These are phyloP conservation scores for Cyphomyrus plagiostoma DNA, from an alignment of 2,113 vertebrate species.

Conservation along the genomic window DNA sequence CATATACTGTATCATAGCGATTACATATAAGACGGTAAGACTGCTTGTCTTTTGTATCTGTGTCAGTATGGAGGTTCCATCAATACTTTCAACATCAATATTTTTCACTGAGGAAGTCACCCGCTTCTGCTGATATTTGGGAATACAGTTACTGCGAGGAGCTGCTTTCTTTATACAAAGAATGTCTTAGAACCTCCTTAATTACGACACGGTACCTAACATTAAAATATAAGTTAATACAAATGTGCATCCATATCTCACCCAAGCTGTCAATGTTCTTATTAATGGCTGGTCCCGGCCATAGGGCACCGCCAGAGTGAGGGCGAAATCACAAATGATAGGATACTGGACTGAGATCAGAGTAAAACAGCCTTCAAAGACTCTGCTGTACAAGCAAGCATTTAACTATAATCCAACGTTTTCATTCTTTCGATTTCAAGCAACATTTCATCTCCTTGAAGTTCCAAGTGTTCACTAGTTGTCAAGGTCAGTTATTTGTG, in stretches of 20 bases:
- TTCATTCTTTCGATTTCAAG: not conserved
- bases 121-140: not conserved
- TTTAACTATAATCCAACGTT: not conserved
- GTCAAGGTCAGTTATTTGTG: not conserved
- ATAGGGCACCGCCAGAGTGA: not conserved
- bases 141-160: conserved; percentile 2
- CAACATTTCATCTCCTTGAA: not conserved
- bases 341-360: not conserved
- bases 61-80: not conserved
- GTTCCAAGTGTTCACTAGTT: not conserved
- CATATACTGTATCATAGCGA: not conserved
- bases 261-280: not conserved
- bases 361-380: not conserved
- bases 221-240: not conserved
- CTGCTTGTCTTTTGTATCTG: not conserved
- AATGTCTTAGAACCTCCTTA: not conserved
- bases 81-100: not conserved
- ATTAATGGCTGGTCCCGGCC: not conserved
- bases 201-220: not conserved
- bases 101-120: not conserved
- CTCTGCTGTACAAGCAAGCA: not conserved
- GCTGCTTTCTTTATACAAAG: not conserved
- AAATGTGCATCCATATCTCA: not conserved
- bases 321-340: not conserved
- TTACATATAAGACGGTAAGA: not conserved